Conservation (phyloP, 1,140 invertebrate genomes). For the Drosophila lacertosa region DNA sequence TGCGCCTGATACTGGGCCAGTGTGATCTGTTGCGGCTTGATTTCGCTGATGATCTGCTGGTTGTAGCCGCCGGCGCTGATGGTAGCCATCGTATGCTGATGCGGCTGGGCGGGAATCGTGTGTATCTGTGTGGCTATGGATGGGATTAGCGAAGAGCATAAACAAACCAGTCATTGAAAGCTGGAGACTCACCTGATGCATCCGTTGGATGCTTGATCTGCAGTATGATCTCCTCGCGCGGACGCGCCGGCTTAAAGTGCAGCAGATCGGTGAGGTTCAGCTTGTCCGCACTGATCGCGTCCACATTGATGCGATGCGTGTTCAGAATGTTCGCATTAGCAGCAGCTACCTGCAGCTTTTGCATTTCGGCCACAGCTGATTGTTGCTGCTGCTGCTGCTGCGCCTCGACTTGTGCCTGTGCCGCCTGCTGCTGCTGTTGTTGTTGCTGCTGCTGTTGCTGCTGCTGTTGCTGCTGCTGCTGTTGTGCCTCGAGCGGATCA, state of each 20-base stretch:
- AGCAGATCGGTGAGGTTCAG: conserved; percentile 76
- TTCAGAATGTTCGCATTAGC: conserved; percentile 67
- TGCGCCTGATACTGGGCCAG: conserved; percentile 80
- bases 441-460: conserved; percentile 46
- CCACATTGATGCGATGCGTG: conserved; percentile 69
- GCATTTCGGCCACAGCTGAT: conserved; percentile 61
- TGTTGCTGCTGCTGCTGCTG: conserved; percentile 49
- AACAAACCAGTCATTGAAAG: no score
- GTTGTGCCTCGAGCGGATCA: conserved; percentile 64
- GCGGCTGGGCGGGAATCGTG: conserved; percentile 75
- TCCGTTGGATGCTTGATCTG: conserved; percentile 80
- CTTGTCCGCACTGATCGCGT: conserved; percentile 80
- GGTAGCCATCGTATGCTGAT: conserved; percentile 79
- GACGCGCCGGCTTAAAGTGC: conserved; percentile 74
- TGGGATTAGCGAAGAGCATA: no score
- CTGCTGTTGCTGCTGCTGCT: conserved; percentile 67
- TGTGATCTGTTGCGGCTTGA: conserved; percentile 82
- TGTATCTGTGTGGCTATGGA: conserved; percentile 75
- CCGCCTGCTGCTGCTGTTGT: conserved; percentile 51
- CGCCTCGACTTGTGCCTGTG: conserved; percentile 42
- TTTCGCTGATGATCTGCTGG: conserved; percentile 82
- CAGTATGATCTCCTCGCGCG: conserved; percentile 79
- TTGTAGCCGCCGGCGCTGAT: conserved; percentile 80
- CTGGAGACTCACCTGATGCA: conserved; percentile 61
- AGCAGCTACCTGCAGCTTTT: conserved; percentile 64